Evolutionary conservation across 2,888 invertebrate genomes (phyloP).

Genomic region (Gnatocerus cornutus): DNA sequence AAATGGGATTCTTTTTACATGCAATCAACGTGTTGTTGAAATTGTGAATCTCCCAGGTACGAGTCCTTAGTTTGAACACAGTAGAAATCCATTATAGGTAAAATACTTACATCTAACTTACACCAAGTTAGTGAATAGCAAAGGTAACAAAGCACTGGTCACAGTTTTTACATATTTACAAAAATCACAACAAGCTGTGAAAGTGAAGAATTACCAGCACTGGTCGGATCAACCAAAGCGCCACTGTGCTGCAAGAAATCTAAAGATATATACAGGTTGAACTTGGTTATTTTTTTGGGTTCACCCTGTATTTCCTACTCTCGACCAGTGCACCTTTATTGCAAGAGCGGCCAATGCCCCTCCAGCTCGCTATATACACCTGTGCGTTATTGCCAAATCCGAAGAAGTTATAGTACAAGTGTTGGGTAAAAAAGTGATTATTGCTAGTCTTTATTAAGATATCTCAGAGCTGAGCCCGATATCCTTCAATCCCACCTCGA

Average conservation of each 20-base stretch:
- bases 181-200: conserved; percentile 42
- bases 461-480: conserved; percentile 73
- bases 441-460: conserved; percentile 51
- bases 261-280: no score
- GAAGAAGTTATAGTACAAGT: conserved; percentile 18
- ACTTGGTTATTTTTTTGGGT: no score
- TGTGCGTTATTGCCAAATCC: conserved; percentile 24
- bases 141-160: conserved; percentile 36
- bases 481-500: conserved; percentile 78
- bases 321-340: no score
- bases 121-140: conserved; percentile 29
- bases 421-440: conserved; percentile 35
- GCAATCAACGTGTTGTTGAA: conserved; percentile 17
- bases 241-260: no score
- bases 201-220: conserved; percentile 2
- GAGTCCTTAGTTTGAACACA: conserved; percentile 37
- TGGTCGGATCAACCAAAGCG: background rate
- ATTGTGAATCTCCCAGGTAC: conserved; percentile 16
- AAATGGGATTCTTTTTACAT: conserved; percentile 42
- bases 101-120: conserved; percentile 33
- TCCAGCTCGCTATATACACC: conserved; percentile 11
- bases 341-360: background rate
- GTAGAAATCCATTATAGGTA: conserved; percentile 27
- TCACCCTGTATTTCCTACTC: no score
- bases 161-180: conserved; percentile 46